These are phyloP conservation scores for Tenebrosternarchus preto DNA, from an alignment of 2,113 vertebrate species.

Conservation along the genomic window DNA sequence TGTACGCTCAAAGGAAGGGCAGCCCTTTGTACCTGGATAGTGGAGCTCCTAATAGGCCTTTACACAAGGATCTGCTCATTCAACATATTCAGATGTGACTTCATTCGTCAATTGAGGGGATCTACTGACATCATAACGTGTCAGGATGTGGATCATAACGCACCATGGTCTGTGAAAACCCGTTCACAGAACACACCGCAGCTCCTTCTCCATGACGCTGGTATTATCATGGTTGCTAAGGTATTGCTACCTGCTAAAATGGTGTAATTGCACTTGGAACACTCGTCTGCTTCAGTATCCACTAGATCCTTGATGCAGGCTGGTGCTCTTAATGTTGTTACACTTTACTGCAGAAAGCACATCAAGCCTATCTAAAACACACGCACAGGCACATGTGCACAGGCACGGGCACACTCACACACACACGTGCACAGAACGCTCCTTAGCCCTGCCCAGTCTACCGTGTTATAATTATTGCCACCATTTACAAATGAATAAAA, in stretches of 20 bases:
- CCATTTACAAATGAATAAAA: conserved; percentile 22
- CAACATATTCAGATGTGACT: neutral
- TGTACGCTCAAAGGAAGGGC: neutral
- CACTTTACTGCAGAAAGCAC: neutral
- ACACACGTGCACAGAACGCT: neutral
- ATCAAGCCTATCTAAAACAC: neutral
- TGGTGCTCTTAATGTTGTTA: neutral
- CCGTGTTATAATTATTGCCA: conserved; percentile 16
- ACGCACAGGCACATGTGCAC: neutral
- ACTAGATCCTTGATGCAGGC: neutral
- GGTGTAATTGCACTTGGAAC: neutral
- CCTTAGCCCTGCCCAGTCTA: neutral
- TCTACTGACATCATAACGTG: conserved; percentile 12
- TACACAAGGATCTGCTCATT: neutral
- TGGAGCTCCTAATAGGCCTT: conserved; percentile 9
- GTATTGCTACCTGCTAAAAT: conserved; percentile 5
- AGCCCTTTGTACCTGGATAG: conserved; percentile 20
- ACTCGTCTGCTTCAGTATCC: neutral
- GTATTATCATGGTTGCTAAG: neutral
- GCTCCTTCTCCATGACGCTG: neutral
- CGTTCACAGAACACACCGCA: too few relatives aligned
- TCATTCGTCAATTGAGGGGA: neutral
- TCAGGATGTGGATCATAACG: neutral
- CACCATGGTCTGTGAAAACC: too few relatives aligned
- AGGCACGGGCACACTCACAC: too few relatives aligned